Base-by-base conservation (phyloP, 2,888 invertebrate species). In the Rhabditoides inermis region DNA sequence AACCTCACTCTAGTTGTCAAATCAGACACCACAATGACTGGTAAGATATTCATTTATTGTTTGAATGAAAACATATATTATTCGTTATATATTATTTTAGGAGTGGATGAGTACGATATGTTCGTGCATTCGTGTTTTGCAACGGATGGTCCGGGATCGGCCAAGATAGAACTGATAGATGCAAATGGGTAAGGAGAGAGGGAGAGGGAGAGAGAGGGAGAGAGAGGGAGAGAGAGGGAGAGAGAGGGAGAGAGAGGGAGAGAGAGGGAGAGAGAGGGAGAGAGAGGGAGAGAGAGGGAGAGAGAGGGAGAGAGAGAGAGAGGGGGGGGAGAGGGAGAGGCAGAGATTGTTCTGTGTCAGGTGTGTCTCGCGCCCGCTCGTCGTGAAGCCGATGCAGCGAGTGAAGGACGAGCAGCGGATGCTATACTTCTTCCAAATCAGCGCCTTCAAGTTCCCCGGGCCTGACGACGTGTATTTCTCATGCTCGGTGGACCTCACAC, bases 121-220 rank as follows among this genome's bases (percentile, higher is more conserved):
- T 72, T 74, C 48, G 75, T 73, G 4, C 75, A 75, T 55, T 71
- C 70, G 7, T 75, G 75, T 47, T 70, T 66, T 46, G 74, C 74
- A 0, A 63, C 70, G 6, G 74, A 75, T 49, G 73, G 72, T 26
- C 64, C 63, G 23, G 71, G 69, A 2, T 50, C 51, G 6, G 65
- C 61, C 2, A 61, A 58, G 47, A 61, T 75, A 12, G 57, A 70
- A 36, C 59, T 74, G 27, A 72, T 71, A 32, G 74, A 74, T 53
- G 58, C 58, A 35, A 55, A 60, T 28, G 74, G 73, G 72, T 73
- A 30, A 36, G 32, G 15, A 12, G 15, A 15, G 36, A 6, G 40
- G n/a, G n/a, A n/a, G n/a, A n/a, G n/a, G n/a, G n/a, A n/a, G 22
- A 30, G 44, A 18, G 23, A 44, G 44, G 26, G 44, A 44, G 18